These are phyloP conservation scores for Parazoanthus swiftii DNA, from an alignment of 92 coral and sea anemone genomes.

Conservation along the genomic window DNA sequence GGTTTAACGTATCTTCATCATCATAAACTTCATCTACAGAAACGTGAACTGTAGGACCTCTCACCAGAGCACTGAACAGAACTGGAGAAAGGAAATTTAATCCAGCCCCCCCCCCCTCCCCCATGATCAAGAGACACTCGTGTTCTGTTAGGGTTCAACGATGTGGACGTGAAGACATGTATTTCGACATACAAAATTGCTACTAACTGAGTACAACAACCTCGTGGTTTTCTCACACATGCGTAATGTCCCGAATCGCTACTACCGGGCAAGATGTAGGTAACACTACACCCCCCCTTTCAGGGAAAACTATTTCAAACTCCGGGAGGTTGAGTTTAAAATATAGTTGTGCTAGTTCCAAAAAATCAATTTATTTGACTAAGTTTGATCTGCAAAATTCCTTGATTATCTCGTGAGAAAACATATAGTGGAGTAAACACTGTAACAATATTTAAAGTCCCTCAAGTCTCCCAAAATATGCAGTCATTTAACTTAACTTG, in stretches of 20 bases:
- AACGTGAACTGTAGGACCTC: conserved; percentile 53
- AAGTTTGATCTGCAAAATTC: not conserved
- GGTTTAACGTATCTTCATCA: conserved; percentile 50
- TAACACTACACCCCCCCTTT: not conserved
- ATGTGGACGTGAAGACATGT: not conserved
- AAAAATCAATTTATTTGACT: not conserved
- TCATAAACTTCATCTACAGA: conserved; percentile 66
- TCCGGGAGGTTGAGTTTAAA: not conserved
- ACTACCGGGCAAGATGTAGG: not conserved
- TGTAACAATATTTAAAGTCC: too few species aligned
- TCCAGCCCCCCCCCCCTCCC: conserved; percentile 57
- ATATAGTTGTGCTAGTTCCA: not conserved
- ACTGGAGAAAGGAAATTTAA: conserved; percentile 54
- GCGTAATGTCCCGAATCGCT: too few species aligned
- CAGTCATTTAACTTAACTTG: too few species aligned
- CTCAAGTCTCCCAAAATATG: too few species aligned
- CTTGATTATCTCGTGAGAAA: not conserved
- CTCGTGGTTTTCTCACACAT: not conserved
- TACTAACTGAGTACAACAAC: not conserved
- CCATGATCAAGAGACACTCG: conserved; percentile 60
- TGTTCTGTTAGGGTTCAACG: too few species aligned
- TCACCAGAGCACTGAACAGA: conserved; percentile 60
- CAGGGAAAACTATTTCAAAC: not conserved
- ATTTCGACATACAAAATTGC: not conserved
- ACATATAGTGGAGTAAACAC: too few species aligned